These are phyloP conservation scores for Drosophila peninsularis DNA, from an alignment of 2,888 invertebrate species.

Conservation along the genomic window DNA sequence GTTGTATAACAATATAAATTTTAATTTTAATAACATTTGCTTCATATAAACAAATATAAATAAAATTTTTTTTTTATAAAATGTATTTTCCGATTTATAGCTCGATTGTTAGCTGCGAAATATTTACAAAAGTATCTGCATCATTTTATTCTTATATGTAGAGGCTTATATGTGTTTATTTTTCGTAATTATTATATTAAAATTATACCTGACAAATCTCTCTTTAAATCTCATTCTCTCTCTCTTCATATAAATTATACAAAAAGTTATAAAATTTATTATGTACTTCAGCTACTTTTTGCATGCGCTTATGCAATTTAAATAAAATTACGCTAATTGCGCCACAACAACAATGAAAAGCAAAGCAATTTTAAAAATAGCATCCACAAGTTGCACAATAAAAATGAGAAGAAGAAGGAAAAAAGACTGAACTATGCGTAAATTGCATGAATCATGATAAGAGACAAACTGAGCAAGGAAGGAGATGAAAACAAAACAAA, in stretches of 20 bases:
- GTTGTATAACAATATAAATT: constrained; percentile 5
- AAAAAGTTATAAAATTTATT: not conserved
- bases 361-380: constrained; percentile 1
- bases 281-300: not conserved
- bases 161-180: too few relatives aligned
- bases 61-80: too few relatives aligned
- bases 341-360: not conserved
- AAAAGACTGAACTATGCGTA: constrained; percentile 1
- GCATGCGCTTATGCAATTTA: constrained; percentile 5
- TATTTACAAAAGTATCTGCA: not conserved
- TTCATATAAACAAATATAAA: not conserved
- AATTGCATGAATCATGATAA: constrained; percentile 36
- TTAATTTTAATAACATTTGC: not conserved
- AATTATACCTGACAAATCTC: not conserved
- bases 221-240: not conserved
- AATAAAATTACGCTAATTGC: constrained; percentile 27
- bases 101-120: not conserved
- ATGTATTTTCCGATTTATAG: not conserved
- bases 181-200: not conserved
- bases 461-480: not conserved
- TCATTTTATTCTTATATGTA: not conserved
- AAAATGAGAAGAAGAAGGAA: not conserved
- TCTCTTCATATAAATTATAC: not conserved
- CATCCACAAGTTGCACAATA: constrained; percentile 8
- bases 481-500: constrained; percentile 16